Evolutionary conservation across 1,140 invertebrate species (phyloP).

Genomic region (Heliothis subflexa): DNA sequence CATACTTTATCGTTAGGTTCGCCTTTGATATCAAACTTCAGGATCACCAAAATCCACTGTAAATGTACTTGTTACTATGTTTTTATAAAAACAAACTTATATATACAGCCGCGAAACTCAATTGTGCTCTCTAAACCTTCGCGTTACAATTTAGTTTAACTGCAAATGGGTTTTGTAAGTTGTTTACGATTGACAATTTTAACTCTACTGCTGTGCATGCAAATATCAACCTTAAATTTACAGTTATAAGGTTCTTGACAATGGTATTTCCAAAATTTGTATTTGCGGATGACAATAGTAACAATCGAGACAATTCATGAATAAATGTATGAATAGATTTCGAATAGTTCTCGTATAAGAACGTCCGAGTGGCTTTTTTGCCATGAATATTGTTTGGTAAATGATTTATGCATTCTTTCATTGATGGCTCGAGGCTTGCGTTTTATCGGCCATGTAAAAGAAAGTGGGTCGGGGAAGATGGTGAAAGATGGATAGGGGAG

Average conservation of each 20-base stretch:
- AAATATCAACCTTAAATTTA: neutral
- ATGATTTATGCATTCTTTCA: conserved; percentile 40
- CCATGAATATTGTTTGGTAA: conserved; percentile 40
- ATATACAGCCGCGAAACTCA: conserved; percentile 1
- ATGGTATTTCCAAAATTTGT: conserved; percentile 2
- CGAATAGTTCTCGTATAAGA: conserved; percentile 34
- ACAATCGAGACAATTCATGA: conserved; percentile 45
- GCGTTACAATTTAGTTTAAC: conserved; percentile 31
- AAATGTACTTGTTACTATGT: conserved; percentile 33
- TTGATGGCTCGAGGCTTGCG: neutral
- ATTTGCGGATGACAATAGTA: conserved; percentile 40
- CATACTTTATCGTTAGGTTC: neutral
- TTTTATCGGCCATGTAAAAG: conserved; percentile 32
- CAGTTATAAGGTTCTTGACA: neutral
- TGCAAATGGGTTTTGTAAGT: conserved; percentile 34
- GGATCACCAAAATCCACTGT: conserved; percentile 33
- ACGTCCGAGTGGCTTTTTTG: conserved; percentile 41
- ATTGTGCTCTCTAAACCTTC: conserved; percentile 15
- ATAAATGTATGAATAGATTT: conserved; percentile 45
- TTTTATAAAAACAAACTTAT: conserved; percentile 38
- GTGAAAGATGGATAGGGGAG: conserved; percentile 28
- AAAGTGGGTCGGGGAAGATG: conserved; percentile 21
- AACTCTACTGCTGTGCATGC: too few species aligned
- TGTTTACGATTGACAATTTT: conserved; percentile 40
- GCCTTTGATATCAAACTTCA: conserved; percentile 15